Conservation (phyloP, 2,113 vertebrate genomes). For the Otus sunia region DNA sequence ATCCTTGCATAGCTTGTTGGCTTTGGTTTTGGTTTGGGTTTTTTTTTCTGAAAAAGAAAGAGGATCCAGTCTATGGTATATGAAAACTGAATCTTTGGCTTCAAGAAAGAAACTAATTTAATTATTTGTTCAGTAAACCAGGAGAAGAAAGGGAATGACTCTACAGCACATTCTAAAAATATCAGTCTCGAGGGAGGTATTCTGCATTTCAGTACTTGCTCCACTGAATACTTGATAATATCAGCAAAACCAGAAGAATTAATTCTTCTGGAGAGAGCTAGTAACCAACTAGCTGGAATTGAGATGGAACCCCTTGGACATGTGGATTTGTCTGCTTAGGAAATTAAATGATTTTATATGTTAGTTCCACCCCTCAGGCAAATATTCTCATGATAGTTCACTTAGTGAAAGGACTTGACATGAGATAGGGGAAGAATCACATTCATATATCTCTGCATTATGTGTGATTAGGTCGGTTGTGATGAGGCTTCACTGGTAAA, state of each 20-base stretch:
- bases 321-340: background rate
- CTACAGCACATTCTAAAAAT: background rate
- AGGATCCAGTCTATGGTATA: accelerated
- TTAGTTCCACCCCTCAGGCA: background rate
- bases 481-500: background rate
- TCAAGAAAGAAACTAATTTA: background rate
- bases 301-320: background rate
- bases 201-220: background rate
- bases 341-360: background rate
- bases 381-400: background rate
- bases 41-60: background rate
- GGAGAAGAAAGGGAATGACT: background rate
- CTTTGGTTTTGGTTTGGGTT: too few relatives aligned
- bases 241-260: background rate
- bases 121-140: background rate
- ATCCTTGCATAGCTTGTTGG: background rate
- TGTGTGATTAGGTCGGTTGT: background rate
- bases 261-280: background rate
- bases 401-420: background rate
- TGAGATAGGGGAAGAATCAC: background rate
- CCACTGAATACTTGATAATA: background rate
- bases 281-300: background rate
- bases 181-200: background rate
- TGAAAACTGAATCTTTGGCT: background rate
- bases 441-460: background rate